phyloP scores from a whole-genome alignment of 2,888 invertebrate species.

The Monoplex corrugatus region DNA sequence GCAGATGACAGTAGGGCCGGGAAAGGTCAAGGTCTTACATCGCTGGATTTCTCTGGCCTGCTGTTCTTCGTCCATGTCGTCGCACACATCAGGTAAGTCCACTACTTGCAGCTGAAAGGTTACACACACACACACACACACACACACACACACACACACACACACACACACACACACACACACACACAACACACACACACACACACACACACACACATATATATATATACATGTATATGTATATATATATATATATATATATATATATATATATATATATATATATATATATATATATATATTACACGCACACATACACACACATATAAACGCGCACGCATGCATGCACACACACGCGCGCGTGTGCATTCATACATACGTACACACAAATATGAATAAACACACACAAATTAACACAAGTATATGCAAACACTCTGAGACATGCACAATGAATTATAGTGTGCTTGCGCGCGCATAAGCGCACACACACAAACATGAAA shows the following conservation, averaged over 20 bases:
- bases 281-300: neutral
- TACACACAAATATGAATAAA: neutral
- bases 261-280: neutral
- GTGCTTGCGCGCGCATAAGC: too few species aligned
- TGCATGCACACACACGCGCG: neutral
- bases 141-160: neutral
- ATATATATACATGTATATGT: neutral
- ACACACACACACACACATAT: neutral
- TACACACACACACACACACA: neutral
- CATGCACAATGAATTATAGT: too few species aligned
- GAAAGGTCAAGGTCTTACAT: conserved; percentile 9
- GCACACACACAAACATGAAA: neutral
- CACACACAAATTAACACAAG: neutral
- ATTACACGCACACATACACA: neutral
- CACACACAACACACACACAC: neutral
- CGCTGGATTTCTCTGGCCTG: neutral
- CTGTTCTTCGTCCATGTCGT: neutral
- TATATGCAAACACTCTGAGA: neutral
- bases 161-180: neutral
- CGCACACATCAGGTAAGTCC: neutral
- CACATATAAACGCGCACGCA: neutral
- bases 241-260: neutral
- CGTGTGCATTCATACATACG: neutral
- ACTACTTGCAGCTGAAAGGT: neutral
- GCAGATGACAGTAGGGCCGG: neutral